Evolutionary conservation across 1,140 invertebrate species (phyloP).

Genomic region (Halotydeus destructor): DNA sequence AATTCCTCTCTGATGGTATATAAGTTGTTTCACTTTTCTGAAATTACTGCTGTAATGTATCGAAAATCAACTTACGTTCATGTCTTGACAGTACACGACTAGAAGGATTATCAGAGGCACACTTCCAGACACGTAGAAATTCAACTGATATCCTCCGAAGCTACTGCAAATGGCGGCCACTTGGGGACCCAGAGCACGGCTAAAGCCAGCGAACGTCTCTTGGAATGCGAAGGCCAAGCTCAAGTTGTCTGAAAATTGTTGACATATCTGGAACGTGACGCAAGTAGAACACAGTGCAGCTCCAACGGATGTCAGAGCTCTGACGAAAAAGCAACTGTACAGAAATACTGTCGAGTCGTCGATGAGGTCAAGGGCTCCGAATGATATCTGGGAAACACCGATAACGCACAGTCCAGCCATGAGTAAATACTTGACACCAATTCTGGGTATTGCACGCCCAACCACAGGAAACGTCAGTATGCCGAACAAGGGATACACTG

Average conservation of each 20-base stretch:
- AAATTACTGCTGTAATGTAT: neutral
- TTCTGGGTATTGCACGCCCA: slow-evolving; percentile 39
- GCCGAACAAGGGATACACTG: slow-evolving; percentile 44
- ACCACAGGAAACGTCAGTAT: slow-evolving; percentile 43
- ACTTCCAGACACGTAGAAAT: too few species aligned
- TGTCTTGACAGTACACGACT: too few species aligned
- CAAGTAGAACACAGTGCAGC: slow-evolving; percentile 48
- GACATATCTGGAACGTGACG: slow-evolving; percentile 49
- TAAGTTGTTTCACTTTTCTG: too few species aligned
- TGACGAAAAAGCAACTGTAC: slow-evolving; percentile 40
- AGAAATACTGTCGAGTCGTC: slow-evolving; percentile 35
- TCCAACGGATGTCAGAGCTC: slow-evolving; percentile 45
- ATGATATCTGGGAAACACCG: slow-evolving; percentile 23
- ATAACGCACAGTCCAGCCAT: slow-evolving; percentile 22
- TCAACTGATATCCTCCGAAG: too few species aligned
- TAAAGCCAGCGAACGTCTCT: too few species aligned
- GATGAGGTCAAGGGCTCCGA: slow-evolving; percentile 35
- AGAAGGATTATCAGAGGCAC: too few species aligned
- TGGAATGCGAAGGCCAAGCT: slow-evolving; percentile 47
- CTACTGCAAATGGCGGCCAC: too few species aligned
- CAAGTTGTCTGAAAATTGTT: slow-evolving; percentile 49
- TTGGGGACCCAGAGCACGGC: too few species aligned
- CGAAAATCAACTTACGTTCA: too few species aligned
- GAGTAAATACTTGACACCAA: slow-evolving; percentile 37
- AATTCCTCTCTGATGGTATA: too few species aligned